These are phyloP conservation scores for Thymelicus lineola DNA, from an alignment of 2,888 invertebrate species.

Conservation along the genomic window DNA sequence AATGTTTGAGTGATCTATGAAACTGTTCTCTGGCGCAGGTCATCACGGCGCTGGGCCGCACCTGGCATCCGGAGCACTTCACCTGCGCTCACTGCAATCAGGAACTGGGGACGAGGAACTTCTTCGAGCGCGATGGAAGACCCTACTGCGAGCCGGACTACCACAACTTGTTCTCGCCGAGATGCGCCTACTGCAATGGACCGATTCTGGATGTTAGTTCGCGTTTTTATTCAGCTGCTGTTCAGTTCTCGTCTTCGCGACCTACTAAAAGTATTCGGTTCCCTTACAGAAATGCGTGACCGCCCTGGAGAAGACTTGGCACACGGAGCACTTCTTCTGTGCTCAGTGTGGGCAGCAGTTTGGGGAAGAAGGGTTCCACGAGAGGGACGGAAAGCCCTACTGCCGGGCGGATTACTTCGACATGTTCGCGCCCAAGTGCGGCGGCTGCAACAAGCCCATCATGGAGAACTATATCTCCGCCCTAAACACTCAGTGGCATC, in stretches of 20 bases:
- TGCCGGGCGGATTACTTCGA: constrained; percentile 98
- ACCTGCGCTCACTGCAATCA: constrained; percentile 98
- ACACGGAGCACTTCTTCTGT: constrained; percentile 99
- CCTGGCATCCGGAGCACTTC: constrained; percentile 99
- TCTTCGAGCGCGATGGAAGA: constrained; percentile 98
- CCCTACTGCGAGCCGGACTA: constrained; percentile 99
- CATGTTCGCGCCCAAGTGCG: constrained; percentile 99
- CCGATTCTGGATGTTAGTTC: constrained; percentile 97
- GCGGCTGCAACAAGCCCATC: constrained; percentile 97
- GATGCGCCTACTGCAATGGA: constrained; percentile 99
- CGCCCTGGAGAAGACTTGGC: constrained; percentile 98
- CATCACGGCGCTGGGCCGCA: constrained; percentile 98
- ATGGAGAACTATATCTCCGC: constrained; percentile 99
- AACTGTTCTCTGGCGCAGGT: constrained; percentile 78
- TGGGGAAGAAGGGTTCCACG: constrained; percentile 99
- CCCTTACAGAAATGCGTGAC: constrained; percentile 97
- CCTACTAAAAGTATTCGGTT: constrained; percentile 32
- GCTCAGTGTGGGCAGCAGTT: constrained; percentile 98
- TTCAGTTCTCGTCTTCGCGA: neutral
- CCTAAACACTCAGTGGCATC: constrained; percentile 98
- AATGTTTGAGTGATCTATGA: constrained; percentile 17
- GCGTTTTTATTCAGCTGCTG: neutral
- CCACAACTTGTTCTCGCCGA: constrained; percentile 98
- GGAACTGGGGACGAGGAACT: constrained; percentile 98
- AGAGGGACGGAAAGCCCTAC: constrained; percentile 97